phyloP scores from a whole-genome alignment of 2,113 vertebrate genomes.

The Scortum barcoo region DNA sequence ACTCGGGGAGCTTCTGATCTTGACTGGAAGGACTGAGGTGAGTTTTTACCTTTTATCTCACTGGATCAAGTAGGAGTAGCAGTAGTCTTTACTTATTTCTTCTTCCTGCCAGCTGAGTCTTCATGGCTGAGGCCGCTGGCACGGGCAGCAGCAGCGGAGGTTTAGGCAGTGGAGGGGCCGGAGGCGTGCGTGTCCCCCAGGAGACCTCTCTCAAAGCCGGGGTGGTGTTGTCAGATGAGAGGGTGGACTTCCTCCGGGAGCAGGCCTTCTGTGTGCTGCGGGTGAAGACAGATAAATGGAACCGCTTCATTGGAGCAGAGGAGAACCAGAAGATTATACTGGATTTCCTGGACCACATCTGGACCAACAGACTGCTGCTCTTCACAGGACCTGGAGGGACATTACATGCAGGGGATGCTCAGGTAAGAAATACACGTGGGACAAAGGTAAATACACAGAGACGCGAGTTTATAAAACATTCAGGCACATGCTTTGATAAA shows the following conservation, averaged over 20 bases:
- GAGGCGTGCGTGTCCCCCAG: slow-evolving; percentile 63
- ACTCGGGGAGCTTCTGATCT: slow-evolving; percentile 6
- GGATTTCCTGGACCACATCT: slow-evolving; percentile 85
- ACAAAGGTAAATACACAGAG: not conserved
- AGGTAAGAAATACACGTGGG: slow-evolving; percentile 75
- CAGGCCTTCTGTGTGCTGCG: slow-evolving; percentile 84
- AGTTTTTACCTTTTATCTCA: slow-evolving; percentile 18
- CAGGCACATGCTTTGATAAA: not conserved
- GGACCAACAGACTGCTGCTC: slow-evolving; percentile 77
- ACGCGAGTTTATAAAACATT: not conserved
- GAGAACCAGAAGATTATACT: slow-evolving; percentile 86
- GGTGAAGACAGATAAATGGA: slow-evolving; percentile 88
- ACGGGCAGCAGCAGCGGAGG: slow-evolving; percentile 41
- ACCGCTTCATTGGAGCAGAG: slow-evolving; percentile 85
- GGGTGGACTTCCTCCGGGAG: slow-evolving; percentile 86
- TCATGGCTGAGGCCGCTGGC: slow-evolving; percentile 67
- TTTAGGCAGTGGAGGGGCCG: slow-evolving; percentile 46
- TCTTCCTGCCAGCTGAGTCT: slow-evolving; percentile 8
- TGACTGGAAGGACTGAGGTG: slow-evolving; percentile 16
- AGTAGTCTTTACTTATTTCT: not conserved
- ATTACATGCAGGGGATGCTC: slow-evolving; percentile 79
- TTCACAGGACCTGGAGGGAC: slow-evolving; percentile 85
- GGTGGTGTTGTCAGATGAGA: slow-evolving; percentile 80
- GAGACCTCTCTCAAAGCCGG: slow-evolving; percentile 75
- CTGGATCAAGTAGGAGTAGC: not conserved